phyloP scores from a whole-genome alignment of 2,888 invertebrate species.

The Malthinus flaveolus region DNA sequence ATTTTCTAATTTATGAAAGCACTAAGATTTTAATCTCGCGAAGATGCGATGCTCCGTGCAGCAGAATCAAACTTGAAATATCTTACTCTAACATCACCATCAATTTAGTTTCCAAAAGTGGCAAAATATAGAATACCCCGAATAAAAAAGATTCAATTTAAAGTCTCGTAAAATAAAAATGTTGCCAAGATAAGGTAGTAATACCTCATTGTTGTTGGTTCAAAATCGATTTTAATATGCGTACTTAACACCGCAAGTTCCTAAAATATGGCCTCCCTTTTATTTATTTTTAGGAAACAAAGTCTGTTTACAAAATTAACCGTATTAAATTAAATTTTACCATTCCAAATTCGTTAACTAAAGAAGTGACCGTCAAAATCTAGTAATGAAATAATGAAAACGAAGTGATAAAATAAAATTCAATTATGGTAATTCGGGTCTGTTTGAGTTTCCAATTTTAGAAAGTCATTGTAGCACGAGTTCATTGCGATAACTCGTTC shows the following conservation, averaged over 20 bases:
- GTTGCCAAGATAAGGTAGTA: slow-evolving; percentile 8
- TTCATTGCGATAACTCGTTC: slow-evolving; percentile 27
- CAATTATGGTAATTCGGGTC: slow-evolving; percentile 28
- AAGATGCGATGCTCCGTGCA: neutral
- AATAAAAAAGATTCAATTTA: slow-evolving; percentile 12
- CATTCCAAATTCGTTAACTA: neutral
- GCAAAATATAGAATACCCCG: slow-evolving; percentile 12
- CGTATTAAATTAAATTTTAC: too few species aligned
- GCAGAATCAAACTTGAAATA: slow-evolving; percentile 5
- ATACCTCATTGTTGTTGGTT: slow-evolving; percentile 7
- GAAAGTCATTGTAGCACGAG: slow-evolving; percentile 27
- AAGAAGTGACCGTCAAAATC: slow-evolving; percentile 1
- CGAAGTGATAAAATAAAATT: slow-evolving; percentile 30
- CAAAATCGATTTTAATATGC: slow-evolving; percentile 10
- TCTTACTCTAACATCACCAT: slow-evolving; percentile 12
- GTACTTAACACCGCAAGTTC: neutral
- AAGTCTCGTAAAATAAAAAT: slow-evolving; percentile 16
- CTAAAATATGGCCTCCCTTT: neutral
- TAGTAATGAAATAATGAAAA: slow-evolving; percentile 27
- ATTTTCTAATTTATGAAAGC: slow-evolving; percentile 5
- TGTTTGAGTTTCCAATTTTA: slow-evolving; percentile 29
- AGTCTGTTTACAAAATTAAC: too few species aligned
- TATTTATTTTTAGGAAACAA: too few species aligned
- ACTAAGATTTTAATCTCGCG: slow-evolving; percentile 3
- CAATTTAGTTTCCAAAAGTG: slow-evolving; percentile 8